phyloP scores from a whole-genome alignment of 1,140 invertebrate genomes.

The Macrosteles quadrilineatus region DNA sequence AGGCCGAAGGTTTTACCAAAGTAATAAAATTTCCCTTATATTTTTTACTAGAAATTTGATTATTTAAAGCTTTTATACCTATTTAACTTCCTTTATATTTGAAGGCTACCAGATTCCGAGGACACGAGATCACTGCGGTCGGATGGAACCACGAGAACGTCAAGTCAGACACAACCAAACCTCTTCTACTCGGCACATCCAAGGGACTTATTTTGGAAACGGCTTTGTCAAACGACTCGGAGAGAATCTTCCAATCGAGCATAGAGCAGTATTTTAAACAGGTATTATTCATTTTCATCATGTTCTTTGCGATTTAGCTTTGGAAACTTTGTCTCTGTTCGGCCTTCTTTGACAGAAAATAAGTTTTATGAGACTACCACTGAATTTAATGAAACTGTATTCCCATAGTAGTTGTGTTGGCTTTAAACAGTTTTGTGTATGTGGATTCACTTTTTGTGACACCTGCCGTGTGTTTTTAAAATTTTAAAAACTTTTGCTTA shows the following conservation, averaged over 20 bases:
- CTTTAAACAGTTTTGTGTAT: no score
- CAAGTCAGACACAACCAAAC: conserved; percentile 57
- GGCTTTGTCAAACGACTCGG: conserved; percentile 77
- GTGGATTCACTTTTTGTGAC: no score
- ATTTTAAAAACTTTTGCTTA: no score
- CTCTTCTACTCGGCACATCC: conserved; percentile 86
- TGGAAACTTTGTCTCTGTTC: background rate
- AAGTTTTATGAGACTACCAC: conserved; percentile 31
- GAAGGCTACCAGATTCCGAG: conserved; percentile 67
- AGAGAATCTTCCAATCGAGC: conserved; percentile 75
- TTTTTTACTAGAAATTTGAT: no score
- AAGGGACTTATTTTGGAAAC: conserved; percentile 91
- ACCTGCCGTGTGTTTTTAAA: no score
- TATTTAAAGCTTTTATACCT: no score
- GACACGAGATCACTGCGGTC: conserved; percentile 86
- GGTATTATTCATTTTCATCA: no score
- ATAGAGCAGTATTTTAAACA: conserved; percentile 86
- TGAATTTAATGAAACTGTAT: conserved; percentile 28
- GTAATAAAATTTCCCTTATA: no score
- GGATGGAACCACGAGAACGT: conserved; percentile 75
- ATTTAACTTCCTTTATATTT: no score
- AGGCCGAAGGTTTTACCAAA: no score
- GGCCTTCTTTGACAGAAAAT: conserved; percentile 37
- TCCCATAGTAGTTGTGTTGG: no score
- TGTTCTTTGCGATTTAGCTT: background rate